Evolutionary conservation across 2,113 vertebrate species (phyloP), one percentile per base, ranked within the genome.

Genomic region (Sylvicapra grimmia): DNA sequence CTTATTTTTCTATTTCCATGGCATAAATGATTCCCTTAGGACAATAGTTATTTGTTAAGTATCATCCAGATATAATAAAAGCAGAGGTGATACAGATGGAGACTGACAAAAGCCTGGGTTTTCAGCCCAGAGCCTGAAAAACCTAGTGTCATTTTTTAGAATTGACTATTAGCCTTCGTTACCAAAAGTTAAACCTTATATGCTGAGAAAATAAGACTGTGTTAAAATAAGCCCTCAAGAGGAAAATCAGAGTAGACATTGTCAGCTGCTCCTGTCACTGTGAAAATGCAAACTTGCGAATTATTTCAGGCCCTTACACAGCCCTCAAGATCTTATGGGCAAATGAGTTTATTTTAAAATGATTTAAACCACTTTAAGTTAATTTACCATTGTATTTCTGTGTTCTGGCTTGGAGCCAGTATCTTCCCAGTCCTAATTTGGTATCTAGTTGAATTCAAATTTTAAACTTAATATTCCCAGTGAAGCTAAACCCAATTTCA

Each of bases 271-370:
- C 61, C 89, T 51, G 68, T 96, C 94, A 93, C 83, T 85, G 61
- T 53, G 19, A 75, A 97, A 97, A 97, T 86, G 72, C 56, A 89
- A 92, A 93, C 86, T 68, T 96, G 23, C 80, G 89, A 89, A 75
- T 93, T 88, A 94, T 92, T 84, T 92, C 80, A 91, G 89, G 47
- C 44, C 84, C n/a, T 95, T 68, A 86, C 21, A 88, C 29, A 95
- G 72, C 61, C 91, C 56, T 63, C 90, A 82, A 87, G 53, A 77
- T 86, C 96, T 86, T 89, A 84, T 54, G 61, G 83, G 58, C 33
- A 84, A 97, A 92, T 68, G 88, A 49, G 58, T 97, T 94, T 93
- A 94, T 91, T 97, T 82, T 94, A 75, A 97, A 97, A 96, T 51
- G 40, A 86, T 95, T 94, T 95, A 87, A 98, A 89, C 33, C 36